Evolutionary conservation across 2,113 vertebrate species (phyloP).

Genomic region (Riparia riparia): DNA sequence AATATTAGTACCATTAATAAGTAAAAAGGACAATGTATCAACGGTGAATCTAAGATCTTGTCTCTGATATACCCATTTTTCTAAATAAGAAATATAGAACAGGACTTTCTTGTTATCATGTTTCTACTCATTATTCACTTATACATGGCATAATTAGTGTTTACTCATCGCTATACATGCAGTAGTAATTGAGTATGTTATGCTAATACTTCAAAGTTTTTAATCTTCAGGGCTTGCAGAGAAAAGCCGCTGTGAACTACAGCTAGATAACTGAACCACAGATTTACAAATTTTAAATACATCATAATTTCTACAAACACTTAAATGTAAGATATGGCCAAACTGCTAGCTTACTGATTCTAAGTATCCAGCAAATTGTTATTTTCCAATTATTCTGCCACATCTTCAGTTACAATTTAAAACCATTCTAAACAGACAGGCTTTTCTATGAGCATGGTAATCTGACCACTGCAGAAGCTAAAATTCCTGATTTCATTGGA

Average conservation of each 20-base stretch:
- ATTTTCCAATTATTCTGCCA: not conserved
- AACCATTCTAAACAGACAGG: not conserved
- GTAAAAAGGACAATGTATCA: not conserved
- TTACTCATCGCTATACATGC: not conserved
- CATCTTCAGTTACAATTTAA: not conserved
- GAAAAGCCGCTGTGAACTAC: not conserved
- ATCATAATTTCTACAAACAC: not conserved
- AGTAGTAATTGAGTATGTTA: not conserved
- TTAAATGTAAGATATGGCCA: not conserved
- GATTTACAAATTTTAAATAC: not conserved
- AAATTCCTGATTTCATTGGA: not conserved
- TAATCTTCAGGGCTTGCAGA: not conserved
- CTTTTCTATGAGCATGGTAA: not conserved
- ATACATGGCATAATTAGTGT: not conserved
- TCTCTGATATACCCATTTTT: not conserved
- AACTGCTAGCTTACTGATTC: not conserved
- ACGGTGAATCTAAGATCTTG: not conserved
- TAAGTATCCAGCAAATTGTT: not conserved
- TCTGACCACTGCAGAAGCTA: not conserved
- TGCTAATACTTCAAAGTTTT: not conserved
- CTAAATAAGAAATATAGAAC: not conserved
- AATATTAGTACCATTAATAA: not conserved
- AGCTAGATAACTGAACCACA: not conserved
- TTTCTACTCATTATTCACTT: not conserved
- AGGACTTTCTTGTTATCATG: not conserved